These are phyloP conservation scores for Paramacrobiotus metropolitanus DNA, from an alignment of 1,140 invertebrate genomes.

Conservation along the genomic window DNA sequence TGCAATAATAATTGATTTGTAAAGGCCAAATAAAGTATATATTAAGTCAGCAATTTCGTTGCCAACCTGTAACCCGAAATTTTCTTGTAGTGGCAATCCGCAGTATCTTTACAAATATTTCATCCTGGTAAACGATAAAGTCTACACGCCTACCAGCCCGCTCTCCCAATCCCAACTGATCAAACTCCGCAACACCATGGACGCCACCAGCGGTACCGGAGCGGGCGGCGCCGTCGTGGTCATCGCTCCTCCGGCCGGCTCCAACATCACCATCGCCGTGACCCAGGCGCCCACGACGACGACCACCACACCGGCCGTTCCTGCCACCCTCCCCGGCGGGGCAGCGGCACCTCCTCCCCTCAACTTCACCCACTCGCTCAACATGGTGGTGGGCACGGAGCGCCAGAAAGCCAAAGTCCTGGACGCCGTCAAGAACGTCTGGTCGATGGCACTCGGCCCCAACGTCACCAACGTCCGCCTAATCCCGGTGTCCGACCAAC, in stretches of 20 bases:
- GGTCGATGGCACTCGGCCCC: not conserved
- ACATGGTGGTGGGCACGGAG: not conserved
- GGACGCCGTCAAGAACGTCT: not conserved
- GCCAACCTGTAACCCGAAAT: not conserved
- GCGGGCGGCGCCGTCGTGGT: not conserved
- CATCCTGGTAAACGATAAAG: conserved; percentile 2
- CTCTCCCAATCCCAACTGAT: not conserved
- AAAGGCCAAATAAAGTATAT: not conserved
- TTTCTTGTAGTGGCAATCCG: not conserved
- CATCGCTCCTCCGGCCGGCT: not conserved
- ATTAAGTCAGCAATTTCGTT: too few species aligned
- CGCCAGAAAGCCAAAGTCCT: not conserved
- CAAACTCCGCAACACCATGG: not conserved
- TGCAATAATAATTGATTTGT: not conserved
- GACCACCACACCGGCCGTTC: not conserved
- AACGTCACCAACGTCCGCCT: not conserved
- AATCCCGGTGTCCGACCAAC: not conserved
- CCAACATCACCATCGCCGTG: not conserved
- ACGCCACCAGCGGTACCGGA: not conserved
- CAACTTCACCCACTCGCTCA: not conserved
- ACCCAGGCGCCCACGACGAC: not conserved
- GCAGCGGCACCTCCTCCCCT: not conserved
- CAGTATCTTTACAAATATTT: not conserved
- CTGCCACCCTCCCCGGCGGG: not conserved
- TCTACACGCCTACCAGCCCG: not conserved